Percentiles rank a stretch among this genome's conserved stretches.
These are phyloP conservation scores for Lophotis ruficrista DNA, from an alignment of 2,113 vertebrate species.

Conservation along the genomic window DNA sequence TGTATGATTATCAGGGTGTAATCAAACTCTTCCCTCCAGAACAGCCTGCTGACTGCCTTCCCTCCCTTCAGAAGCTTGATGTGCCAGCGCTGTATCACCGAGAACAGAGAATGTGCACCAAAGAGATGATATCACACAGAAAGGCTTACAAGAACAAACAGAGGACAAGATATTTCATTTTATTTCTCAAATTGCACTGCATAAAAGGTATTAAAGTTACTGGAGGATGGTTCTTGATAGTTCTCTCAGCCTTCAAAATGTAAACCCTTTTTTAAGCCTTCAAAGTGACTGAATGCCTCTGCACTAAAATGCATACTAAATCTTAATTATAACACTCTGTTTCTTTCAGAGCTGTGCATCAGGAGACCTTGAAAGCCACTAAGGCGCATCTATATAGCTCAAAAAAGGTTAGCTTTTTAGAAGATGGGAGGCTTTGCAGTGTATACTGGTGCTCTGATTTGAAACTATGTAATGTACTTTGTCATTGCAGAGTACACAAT, in stretches of 20 bases:
- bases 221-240: neutral
- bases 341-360: neutral
- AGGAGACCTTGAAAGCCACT: neutral
- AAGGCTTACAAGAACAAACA: neutral
- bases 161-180: neutral
- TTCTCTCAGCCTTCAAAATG: neutral
- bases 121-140: neutral
- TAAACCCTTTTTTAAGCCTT: neutral
- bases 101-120: rapidly evolving
- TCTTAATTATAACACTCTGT: neutral
- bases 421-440: neutral
- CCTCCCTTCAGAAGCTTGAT: neutral
- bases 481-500: neutral
- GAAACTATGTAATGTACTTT: neutral
- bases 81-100: neutral
- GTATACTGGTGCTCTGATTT: neutral
- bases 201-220: neutral
- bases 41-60: neutral
- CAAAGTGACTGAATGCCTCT: neutral
- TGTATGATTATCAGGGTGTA: neutral
- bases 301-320: neutral
- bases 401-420: neutral
- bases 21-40: neutral
- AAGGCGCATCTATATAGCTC: neutral
- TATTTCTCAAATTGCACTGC: neutral